These are phyloP conservation scores for Drosophila melanogaster DNA, from an alignment of 1,140 invertebrate genomes.

Conservation along the genomic window Release_6_plus_ISO1_MT NT_037436.4:17886001-17886500, in stretches of 20 bases:
- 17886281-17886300: conserved; percentile 49
- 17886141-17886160: conserved; percentile 10
- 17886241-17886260: conserved; percentile 58
- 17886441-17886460: conserved; percentile 7
- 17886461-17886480: conserved; percentile 58
- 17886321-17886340: conserved; percentile 56
- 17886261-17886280: conserved; percentile 36
- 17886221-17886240: conserved; percentile 14
- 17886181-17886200: conserved; percentile 10
- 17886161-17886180: conserved; percentile 31
- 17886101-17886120: neutral
- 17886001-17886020: neutral
- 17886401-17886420: conserved; percentile 35
- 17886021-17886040: neutral
- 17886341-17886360: conserved; percentile 44
- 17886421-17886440: conserved; percentile 53
- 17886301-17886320: conserved; percentile 55
- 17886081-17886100: neutral
- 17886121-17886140: conserved; percentile 63
- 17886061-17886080: neutral
- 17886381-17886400: conserved; percentile 35
- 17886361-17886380: conserved; percentile 4
- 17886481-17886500: conserved; percentile 48
- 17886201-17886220: conserved; percentile 49
- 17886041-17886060: neutral